Percentiles rank a stretch among this genome's conserved stretches.
phyloP scores from a whole-genome alignment of 2,113 vertebrate species.

The Marcusenius ussheri region DNA sequence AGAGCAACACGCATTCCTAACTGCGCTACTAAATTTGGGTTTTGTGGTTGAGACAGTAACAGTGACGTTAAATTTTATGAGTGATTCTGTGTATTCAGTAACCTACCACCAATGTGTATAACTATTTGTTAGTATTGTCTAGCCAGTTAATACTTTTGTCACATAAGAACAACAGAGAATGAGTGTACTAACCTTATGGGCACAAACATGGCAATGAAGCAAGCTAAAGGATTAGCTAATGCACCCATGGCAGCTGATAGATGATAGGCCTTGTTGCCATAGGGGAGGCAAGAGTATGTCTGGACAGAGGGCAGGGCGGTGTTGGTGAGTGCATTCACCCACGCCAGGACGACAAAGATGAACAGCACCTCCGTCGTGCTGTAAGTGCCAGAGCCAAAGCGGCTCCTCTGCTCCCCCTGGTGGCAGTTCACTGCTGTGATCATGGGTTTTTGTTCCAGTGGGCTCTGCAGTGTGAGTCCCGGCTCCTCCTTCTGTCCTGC shows the following conservation, averaged over 20 bases:
- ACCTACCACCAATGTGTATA: not conserved
- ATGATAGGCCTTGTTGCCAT: conserved; percentile 70
- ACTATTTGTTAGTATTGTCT: not conserved
- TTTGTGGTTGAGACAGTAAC: not conserved
- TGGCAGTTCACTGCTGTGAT: conserved; percentile 31
- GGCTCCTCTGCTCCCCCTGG: conserved; percentile 35
- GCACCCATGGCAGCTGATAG: conserved; percentile 64
- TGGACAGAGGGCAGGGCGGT: conserved; percentile 71
- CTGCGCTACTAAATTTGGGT: not conserved
- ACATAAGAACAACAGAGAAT: not conserved
- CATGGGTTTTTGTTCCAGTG: conserved; percentile 62
- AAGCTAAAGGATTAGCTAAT: conserved; percentile 71
- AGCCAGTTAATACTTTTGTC: not conserved
- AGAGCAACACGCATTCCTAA: not conserved
- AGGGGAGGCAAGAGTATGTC: conserved; percentile 74
- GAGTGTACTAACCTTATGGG: conserved; percentile 55
- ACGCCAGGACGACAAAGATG: conserved; percentile 66
- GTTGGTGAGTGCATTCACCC: conserved; percentile 74
- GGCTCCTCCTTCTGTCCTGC: conserved; percentile 43
- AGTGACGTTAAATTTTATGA: not conserved
- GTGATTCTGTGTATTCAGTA: not conserved
- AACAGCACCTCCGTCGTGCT: conserved; percentile 48
- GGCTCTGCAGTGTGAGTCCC: conserved; percentile 39
- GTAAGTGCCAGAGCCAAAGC: conserved; percentile 51
- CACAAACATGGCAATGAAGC: conserved; percentile 69